These are phyloP conservation scores for Martes martes DNA, from an alignment of 2,113 vertebrate genomes.

Conservation along the genomic window DNA sequence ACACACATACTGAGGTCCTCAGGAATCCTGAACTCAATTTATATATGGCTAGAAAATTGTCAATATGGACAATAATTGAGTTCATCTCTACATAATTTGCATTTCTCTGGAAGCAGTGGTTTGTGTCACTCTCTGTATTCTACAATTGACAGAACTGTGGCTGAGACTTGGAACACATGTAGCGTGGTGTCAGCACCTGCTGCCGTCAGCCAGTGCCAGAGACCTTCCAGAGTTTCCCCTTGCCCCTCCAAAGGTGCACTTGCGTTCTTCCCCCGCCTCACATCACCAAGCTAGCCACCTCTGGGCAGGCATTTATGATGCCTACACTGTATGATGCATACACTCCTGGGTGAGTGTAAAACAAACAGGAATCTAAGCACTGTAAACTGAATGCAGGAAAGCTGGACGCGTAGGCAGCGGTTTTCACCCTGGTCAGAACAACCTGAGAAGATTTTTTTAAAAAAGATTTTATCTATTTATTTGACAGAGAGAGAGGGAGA, in stretches of 20 bases:
- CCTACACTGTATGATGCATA: neutral
- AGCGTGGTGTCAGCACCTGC: neutral
- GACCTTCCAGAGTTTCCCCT: neutral
- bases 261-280: neutral
- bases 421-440: neutral
- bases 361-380: neutral
- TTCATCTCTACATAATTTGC: neutral
- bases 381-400: neutral
- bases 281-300: neutral
- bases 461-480: neutral
- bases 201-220: neutral
- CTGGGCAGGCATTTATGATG: neutral
- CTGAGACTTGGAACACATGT: neutral
- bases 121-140: neutral
- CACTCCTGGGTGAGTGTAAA: neutral
- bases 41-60: neutral
- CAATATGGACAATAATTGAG: neutral
- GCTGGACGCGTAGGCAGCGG: neutral
- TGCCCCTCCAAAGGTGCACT: neutral
- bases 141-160: neutral
- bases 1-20: neutral
- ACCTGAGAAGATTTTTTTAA: neutral
- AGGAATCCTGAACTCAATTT: neutral
- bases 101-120: neutral
- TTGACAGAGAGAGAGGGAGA: neutral